A percentile compares a stretch with the other conserved stretches of the same genome.
These are phyloP conservation scores for Enteromius treurensis DNA, from an alignment of 2,797 vertebrate species.

Conservation along the genomic window DNA sequence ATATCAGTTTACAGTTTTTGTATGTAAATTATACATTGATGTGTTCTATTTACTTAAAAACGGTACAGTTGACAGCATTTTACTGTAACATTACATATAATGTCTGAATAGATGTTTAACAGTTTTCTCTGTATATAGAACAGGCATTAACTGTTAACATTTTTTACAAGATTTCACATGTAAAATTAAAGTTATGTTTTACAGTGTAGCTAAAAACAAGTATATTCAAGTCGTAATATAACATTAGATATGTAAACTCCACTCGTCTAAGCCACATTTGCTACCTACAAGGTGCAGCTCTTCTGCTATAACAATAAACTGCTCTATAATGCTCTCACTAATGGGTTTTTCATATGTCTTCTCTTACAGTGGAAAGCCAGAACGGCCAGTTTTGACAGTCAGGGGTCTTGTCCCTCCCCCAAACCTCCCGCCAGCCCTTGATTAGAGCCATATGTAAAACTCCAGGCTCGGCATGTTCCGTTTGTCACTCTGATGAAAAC, in stretches of 20 bases:
- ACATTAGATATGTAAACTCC: not conserved
- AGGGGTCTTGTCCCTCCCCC: constrained; percentile 94
- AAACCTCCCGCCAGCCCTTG: constrained; percentile 91
- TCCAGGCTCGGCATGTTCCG: constrained; percentile 69
- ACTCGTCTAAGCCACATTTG: not conserved
- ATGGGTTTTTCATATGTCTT: constrained; percentile 44
- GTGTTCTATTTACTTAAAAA: no score
- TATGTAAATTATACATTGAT: no score
- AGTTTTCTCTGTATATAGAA: no score
- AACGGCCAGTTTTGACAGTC: constrained; percentile 96
- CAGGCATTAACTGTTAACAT: no score
- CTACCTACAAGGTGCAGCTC: constrained; percentile 33
- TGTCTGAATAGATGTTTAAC: no score
- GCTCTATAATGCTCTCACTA: not conserved
- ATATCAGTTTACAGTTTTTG: no score
- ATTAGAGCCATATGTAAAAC: constrained; percentile 77
- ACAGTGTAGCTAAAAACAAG: not conserved
- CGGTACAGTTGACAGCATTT: no score
- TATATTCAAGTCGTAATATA: not conserved
- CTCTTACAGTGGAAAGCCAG: constrained; percentile 91
- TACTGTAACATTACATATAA: no score
- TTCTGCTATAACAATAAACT: constrained; percentile 52
- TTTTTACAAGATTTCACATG: no score
- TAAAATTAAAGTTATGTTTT: no score
- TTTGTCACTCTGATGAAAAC: constrained; percentile 74